phyloP scores from a whole-genome alignment of 2,797 vertebrate species.

The Hyperoplus immaculatus region DNA sequence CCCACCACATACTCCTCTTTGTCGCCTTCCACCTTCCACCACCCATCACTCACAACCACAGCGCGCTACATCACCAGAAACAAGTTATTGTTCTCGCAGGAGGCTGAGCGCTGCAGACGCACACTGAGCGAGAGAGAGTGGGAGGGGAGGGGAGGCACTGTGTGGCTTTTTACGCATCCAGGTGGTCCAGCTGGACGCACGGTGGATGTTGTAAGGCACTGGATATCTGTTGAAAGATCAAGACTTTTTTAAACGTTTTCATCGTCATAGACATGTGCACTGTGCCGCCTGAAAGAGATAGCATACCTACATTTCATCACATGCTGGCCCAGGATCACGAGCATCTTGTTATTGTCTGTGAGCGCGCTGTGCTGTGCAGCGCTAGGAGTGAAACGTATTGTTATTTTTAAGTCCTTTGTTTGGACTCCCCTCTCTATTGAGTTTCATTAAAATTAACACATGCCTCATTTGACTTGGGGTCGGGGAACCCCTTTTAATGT shows the following conservation, averaged over 20 bases:
- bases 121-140: conserved; percentile 1
- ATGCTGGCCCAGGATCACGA: conserved; percentile 18
- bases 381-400: neutral
- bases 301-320: conserved; percentile 33
- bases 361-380: neutral
- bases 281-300: too few species aligned
- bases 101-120: conserved; percentile 15
- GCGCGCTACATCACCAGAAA: conserved; percentile 33
- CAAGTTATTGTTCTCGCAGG: conserved; percentile 67
- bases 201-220: conserved; percentile 9
- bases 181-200: conserved; percentile 38
- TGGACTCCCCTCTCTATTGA: neutral
- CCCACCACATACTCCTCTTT: conserved; percentile 39
- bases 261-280: neutral
- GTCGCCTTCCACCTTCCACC: conserved; percentile 58
- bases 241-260: conserved; percentile 8
- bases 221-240: conserved; percentile 24
- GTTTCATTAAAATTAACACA: neutral
- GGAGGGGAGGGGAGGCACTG: conserved; percentile 1
- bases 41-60: conserved; percentile 22
- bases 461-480: neutral
- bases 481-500: neutral
- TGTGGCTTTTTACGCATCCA: conserved; percentile 56
- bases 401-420: neutral
- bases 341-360: conserved; percentile 27